Evolutionary conservation across 2,113 vertebrate species (phyloP).

Genomic region (Terrapene triunguis): DNA sequence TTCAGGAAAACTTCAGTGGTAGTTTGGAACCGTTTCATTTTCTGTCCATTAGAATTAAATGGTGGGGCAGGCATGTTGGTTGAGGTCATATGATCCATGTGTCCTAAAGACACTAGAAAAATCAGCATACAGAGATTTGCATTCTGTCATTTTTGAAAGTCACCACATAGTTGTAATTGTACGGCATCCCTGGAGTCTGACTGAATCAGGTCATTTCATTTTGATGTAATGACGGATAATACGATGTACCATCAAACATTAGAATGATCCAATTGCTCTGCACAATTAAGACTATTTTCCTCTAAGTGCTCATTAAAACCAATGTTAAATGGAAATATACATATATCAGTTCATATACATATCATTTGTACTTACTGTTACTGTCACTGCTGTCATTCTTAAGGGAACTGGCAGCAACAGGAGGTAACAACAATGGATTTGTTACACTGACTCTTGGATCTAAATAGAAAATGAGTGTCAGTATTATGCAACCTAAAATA

Average conservation of each 20-base stretch:
- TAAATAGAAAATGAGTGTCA: conserved; percentile 83
- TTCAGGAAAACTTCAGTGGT: not conserved
- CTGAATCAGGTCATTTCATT: conserved; percentile 38
- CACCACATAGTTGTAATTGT: not conserved
- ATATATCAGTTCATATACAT: conserved; percentile 65
- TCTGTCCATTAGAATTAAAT: not conserved
- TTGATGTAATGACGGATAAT: conserved; percentile 52
- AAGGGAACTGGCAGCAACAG: conserved; percentile 86
- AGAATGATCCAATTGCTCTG: conserved; percentile 58
- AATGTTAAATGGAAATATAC: conserved; percentile 71
- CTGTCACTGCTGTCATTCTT: conserved; percentile 85
- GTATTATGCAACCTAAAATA: conserved; percentile 68
- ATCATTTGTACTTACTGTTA: conserved; percentile 82
- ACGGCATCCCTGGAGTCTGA: conserved; percentile 41
- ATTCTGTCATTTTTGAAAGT: not conserved
- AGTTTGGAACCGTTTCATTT: not conserved
- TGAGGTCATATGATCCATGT: conserved; percentile 10
- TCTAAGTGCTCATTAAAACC: conserved; percentile 67
- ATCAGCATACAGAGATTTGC: conserved; percentile 24
- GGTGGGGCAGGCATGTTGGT: not conserved
- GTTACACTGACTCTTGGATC: conserved; percentile 85
- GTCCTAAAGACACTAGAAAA: not conserved
- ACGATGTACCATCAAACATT: conserved; percentile 57
- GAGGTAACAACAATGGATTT: conserved; percentile 85
- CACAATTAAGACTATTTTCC: conserved; percentile 63